A percentile compares a stretch with the other conserved stretches of the same genome.
Evolutionary conservation across 2,797 vertebrate species (phyloP).

Genomic region (Pelodytes ibericus): DNA sequence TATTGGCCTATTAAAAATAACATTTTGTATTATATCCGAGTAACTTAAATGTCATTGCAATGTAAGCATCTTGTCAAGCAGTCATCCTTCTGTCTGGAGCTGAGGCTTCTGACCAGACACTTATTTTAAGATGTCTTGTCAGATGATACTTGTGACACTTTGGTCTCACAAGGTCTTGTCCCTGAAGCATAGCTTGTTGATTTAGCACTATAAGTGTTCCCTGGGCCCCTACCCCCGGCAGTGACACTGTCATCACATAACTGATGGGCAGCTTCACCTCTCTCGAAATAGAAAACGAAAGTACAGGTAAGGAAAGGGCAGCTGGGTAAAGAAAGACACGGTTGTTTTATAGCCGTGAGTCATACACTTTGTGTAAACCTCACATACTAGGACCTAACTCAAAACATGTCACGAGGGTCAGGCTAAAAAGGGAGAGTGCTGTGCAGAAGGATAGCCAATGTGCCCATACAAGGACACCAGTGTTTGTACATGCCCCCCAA

Average conservation of each 20-base stretch:
- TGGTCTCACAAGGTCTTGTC: constrained; percentile 51
- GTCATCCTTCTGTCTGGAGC: not conserved
- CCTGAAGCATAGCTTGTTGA: constrained; percentile 48
- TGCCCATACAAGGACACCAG: too few species aligned
- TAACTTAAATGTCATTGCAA: too few species aligned
- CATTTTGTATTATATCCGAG: too few species aligned
- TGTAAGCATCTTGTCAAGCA: not conserved
- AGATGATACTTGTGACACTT: constrained; percentile 62
- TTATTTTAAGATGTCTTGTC: constrained; percentile 65
- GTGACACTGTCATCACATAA: constrained; percentile 46
- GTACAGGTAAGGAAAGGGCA: not conserved
- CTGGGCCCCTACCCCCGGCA: constrained; percentile 50
- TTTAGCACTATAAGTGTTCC: constrained; percentile 44
- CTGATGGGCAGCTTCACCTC: constrained; percentile 46
- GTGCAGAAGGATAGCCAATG: too few species aligned
- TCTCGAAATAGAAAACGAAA: constrained; percentile 51
- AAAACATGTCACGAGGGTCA: not conserved
- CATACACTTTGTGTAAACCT: not conserved
- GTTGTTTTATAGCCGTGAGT: not conserved
- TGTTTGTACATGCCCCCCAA: too few species aligned
- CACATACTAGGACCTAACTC: not conserved
- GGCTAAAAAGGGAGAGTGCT: too few species aligned
- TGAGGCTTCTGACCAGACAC: constrained; percentile 16
- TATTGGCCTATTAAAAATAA: too few species aligned
- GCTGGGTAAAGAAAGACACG: not conserved